Evolutionary conservation across 2,888 invertebrate genomes (phyloP).

Genomic region (Plagiodera versicolora): DNA sequence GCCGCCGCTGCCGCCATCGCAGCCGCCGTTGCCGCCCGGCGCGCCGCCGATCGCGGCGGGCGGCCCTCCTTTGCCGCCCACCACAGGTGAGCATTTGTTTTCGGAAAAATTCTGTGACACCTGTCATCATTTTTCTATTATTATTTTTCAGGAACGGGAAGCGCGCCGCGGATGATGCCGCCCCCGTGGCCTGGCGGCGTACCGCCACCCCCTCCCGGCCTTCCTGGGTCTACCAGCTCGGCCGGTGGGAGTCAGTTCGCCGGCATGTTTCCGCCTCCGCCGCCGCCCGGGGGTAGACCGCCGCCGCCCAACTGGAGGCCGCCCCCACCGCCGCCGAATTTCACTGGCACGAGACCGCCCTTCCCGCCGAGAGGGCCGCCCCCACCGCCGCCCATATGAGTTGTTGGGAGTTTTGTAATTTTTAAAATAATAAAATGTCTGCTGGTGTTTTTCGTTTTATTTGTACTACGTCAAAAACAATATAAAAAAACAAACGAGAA

Average conservation of each 20-base stretch:
- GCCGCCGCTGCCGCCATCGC: slow-evolving; percentile 67
- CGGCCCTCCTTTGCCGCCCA: slow-evolving; percentile 17
- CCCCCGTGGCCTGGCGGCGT: slow-evolving; percentile 44
- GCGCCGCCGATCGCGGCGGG: too few species aligned
- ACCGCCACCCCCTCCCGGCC: slow-evolving; percentile 43
- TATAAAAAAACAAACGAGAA: too few species aligned
- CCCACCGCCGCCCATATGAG: slow-evolving; percentile 62
- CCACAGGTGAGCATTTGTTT: slow-evolving; percentile 39
- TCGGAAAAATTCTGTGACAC: too few species aligned
- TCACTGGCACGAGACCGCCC: slow-evolving; percentile 57
- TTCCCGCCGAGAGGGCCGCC: slow-evolving; percentile 73
- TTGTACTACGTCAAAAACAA: too few species aligned
- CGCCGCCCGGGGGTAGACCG: slow-evolving; percentile 57
- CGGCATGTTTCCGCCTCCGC: slow-evolving; percentile 52
- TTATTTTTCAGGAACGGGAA: background rate
- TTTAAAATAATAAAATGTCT: background rate
- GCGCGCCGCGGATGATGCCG: slow-evolving; percentile 46
- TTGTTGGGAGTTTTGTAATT: background rate
- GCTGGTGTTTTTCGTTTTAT: background rate
- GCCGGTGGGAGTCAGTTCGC: slow-evolving; percentile 38
- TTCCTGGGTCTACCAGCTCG: slow-evolving; percentile 52
- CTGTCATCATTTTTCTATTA: too few species aligned
- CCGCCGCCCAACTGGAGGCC: slow-evolving; percentile 71
- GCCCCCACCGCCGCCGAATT: slow-evolving; percentile 67
- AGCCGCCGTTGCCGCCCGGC: slow-evolving; percentile 65